Evolutionary conservation across 2,888 invertebrate species (phyloP), one percentile per base, ranked within the genome.

Genomic region (Platypus cylindrus): DNA sequence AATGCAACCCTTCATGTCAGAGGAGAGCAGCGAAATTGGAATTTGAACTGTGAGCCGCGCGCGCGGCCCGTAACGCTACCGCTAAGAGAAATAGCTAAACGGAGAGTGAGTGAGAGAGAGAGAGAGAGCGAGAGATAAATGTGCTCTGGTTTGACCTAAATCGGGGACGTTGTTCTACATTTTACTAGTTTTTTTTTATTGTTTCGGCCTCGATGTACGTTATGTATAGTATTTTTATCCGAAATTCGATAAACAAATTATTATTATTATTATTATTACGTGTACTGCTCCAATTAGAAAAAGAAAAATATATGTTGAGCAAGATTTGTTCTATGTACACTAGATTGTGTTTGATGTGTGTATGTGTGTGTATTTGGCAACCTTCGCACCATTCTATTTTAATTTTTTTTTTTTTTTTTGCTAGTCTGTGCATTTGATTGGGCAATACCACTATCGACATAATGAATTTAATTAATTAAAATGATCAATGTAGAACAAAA

Each of bases 111-210:
- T 41, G 43, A 38, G 34, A 24, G 13, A 28, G 38, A 34, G 28
- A 33, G 28, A 20, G 29, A 31, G 36, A 26, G 37, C 24, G 32
- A 42, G 45, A 44, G 50, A 50, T 51, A 52, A 49, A n/a, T n/a
- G n/a, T n/a, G n/a, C n/a, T n/a, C n/a, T 38, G 41, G 30, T 23
- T 18, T 34, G 38, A 39, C 52, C 52, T 34, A 49, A 45, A 48
- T 52, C 38, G 42, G 38, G 50, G 50, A 50, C 52, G 46, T 38
- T 41, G 48, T 38, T 41, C 45, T 31, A 30, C 41, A 43, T 49
- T 47, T 43, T 40, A n/a, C n/a, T n/a, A n/a, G n/a, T n/a, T n/a
- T 38, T 34, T 41, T 43, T 38, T 43, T 44, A 45, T 48, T 46
- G 41, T 44, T 37, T 23, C 43, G 47, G 40, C 47, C 45, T 38